Evolutionary conservation across 2,797 vertebrate species (phyloP), one percentile per base, ranked within the genome.

Genomic region (Artibeus lituratus): DNA sequence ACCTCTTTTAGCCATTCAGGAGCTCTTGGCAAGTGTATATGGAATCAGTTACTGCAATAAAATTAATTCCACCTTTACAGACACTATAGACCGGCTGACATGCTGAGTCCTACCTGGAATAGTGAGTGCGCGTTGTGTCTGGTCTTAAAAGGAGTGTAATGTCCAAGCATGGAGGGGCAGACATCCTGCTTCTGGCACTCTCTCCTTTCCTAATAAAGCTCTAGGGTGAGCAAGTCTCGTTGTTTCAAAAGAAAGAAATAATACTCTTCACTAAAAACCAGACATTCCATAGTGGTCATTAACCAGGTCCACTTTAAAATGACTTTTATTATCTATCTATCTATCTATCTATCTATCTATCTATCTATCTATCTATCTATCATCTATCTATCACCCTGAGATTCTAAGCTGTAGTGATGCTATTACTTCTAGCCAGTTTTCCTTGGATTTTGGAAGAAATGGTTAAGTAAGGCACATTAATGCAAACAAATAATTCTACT

Each of bases 401-500:
- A 65, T 11, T 26, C 51, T 59, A 85, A 85, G 26, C 44, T 81
- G 37, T 62, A 42, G 37, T 37, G 65, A 69, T 69, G 22, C 32
- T 70, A 44, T 87, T 49, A 47, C 44, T 87, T 94, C 22, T 80
- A 55, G 80, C 37, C 65, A 24, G 16, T 90, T 88, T 92, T 83
- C 6, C 26, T 73, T 44, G 15, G 22, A 76, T 62, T 91, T 87
- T 83, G 65, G 37, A 78, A 90, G 47, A 69, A 85, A 19, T 39
- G 16, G 88, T 84, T 72, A 95, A 87, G 70, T 67, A 89, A 72
- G 69, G 95, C 49, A 94, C 67, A 10, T 77, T 93, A 72, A 77
- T 70, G 59, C 44, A 92, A 96, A 94, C 67, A 91, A 91, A 93
- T 59, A 83, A 44, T 85, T 94, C 35, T 39, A 24, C 74, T 55